A percentile compares a stretch with the other conserved stretches of the same genome.
phyloP scores from a whole-genome alignment of 2,797 vertebrate species.

The Cirrhinus mrigala region DNA sequence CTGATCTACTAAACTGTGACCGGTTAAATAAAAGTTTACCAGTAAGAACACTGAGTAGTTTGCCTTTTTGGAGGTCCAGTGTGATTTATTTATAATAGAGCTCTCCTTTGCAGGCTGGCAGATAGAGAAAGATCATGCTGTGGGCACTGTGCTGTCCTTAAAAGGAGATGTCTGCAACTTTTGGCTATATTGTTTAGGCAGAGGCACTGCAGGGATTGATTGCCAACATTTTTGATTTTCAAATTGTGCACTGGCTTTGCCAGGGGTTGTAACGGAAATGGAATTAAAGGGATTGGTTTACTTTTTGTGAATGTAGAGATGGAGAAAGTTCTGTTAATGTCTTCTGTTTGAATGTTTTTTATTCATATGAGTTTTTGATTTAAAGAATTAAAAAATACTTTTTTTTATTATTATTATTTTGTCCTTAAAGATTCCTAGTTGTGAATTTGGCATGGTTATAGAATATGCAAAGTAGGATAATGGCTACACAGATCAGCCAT shows the following conservation, averaged over 20 bases:
- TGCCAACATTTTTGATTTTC: slow-evolving; percentile 42
- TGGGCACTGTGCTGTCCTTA: slow-evolving; percentile 52
- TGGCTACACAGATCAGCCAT: background rate
- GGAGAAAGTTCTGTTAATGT: background rate
- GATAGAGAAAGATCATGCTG: slow-evolving; percentile 9
- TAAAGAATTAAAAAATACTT: background rate
- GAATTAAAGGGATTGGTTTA: slow-evolving; percentile 11
- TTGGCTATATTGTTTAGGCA: slow-evolving; percentile 46
- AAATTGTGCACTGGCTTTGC: slow-evolving; percentile 15
- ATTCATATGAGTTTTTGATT: background rate
- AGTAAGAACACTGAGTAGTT: background rate
- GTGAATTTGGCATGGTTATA: background rate
- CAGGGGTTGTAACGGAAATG: slow-evolving; percentile 10
- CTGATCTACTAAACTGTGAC: background rate
- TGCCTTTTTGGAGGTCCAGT: background rate
- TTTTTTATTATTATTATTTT: background rate
- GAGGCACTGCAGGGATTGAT: slow-evolving; percentile 44
- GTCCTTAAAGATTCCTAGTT: background rate
- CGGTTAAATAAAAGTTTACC: background rate
- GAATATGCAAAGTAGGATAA: background rate
- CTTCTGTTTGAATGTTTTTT: background rate
- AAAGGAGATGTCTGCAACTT: slow-evolving; percentile 54
- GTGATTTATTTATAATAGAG: background rate
- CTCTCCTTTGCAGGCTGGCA: background rate
- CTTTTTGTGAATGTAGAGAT: background rate